Conservation (phyloP, 2,888 invertebrate species). For the Drosophila diplacantha region DNA sequence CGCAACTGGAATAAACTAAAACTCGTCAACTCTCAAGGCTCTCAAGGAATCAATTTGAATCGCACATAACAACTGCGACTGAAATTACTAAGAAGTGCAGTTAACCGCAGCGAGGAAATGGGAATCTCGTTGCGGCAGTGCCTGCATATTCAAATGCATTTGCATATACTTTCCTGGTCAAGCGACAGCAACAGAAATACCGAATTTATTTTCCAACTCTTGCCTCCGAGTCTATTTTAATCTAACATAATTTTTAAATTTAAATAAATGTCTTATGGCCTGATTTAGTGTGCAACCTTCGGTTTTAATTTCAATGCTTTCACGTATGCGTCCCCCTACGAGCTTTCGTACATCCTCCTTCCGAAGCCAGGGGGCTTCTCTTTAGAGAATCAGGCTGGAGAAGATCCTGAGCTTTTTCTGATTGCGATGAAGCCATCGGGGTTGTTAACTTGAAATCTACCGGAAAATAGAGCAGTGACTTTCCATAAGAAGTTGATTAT, state of each 20-base stretch:
- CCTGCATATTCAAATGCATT: conserved; percentile 20
- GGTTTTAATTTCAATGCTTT: not conserved
- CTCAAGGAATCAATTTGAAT: conserved; percentile 38
- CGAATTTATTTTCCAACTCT: not conserved
- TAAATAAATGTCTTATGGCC: not conserved
- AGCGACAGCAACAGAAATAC: not conserved
- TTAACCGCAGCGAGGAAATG: conserved; percentile 30
- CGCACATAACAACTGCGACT: conserved; percentile 36
- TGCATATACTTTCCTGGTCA: conserved; percentile 16
- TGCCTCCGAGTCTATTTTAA: not conserved
- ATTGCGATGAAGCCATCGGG: not conserved
- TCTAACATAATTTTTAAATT: not conserved
- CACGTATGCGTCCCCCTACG: not conserved
- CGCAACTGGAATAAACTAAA: conserved; percentile 40
- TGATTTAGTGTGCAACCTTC: not conserved
- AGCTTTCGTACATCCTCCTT: not conserved
- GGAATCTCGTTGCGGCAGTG: conserved; percentile 3
- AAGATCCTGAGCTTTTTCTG: not conserved
- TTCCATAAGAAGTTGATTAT: not conserved
- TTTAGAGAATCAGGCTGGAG: not conserved
- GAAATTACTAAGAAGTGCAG: conserved; percentile 32
- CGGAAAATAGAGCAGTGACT: not conserved
- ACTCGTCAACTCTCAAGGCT: conserved; percentile 41
- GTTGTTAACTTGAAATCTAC: not conserved
- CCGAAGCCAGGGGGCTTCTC: not conserved